Conservation (phyloP, 2,797 vertebrate genomes). For the Semaprochilodus insignis region DNA sequence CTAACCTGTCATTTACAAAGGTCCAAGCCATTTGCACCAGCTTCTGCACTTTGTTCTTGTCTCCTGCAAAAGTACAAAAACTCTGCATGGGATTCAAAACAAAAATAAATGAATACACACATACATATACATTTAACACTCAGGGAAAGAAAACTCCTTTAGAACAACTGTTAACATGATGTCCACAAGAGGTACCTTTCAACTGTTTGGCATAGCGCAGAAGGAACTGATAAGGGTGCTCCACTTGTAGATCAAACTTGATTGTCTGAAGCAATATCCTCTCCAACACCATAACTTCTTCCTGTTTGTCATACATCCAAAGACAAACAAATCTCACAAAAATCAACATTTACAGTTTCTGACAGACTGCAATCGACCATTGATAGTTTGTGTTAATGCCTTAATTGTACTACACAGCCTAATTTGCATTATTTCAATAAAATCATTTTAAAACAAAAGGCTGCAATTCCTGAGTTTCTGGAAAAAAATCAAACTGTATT, state of each 20-base stretch:
- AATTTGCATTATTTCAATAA: too few species aligned
- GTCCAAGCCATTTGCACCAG: constrained; percentile 97
- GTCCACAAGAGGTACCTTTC: constrained; percentile 82
- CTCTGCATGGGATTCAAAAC: not conserved
- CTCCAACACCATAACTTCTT: constrained; percentile 98
- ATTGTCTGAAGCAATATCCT: constrained; percentile 96
- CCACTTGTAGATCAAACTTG: constrained; percentile 97
- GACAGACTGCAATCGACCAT: too few species aligned
- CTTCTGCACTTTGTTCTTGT: constrained; percentile 98
- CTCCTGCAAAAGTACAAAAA: constrained; percentile 70
- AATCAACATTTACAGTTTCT: not conserved
- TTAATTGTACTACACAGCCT: too few species aligned
- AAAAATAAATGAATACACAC: not conserved
- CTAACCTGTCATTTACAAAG: constrained; percentile 97
- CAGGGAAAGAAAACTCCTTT: too few species aligned
- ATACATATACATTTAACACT: not conserved
- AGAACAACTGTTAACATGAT: too few species aligned
- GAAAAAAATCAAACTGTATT: too few species aligned
- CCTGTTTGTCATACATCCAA: constrained; percentile 72
- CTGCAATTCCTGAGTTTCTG: too few species aligned
- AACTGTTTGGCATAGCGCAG: constrained; percentile 97
- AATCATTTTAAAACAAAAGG: too few species aligned
- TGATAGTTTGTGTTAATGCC: too few species aligned
- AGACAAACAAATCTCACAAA: not conserved
- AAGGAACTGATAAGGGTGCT: constrained; percentile 96